Base-by-base conservation (phyloP, 2,797 vertebrate species). In the Scolopax rusticola region DNA sequence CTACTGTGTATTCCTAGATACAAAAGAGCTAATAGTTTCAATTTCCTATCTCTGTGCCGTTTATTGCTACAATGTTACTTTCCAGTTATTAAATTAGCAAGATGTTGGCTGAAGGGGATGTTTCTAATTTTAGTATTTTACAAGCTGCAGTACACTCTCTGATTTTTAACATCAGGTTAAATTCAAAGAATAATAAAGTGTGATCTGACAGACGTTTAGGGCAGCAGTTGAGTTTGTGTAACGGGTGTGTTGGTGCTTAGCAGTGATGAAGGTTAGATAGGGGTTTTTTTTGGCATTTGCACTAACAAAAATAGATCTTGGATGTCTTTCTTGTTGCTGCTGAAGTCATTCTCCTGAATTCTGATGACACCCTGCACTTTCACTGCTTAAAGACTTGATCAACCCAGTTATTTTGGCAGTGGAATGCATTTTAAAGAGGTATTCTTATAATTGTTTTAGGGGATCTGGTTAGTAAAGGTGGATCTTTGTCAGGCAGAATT, bases 171-270 rank as follows among this genome's bases (percentile, higher is more conserved):
- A 15, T 51, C 69, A 33, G 53, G n/a, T 86, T 60, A 40, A 53
- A 45, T 54, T 19, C 40, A 1, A 57, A 63, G 67, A 36, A 4
- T 47, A 6, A 14, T 19, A 3, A 28, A 40, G 36, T 2, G 38
- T 83, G 68, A 17, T 11, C 18, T 59, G n/a, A 2, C 21, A 20
- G n/a, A 3, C 2, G 0, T 41, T 50, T 51, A n/a, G 38, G 69
- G 82, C 38, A 65, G 8, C 19, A n/a, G 27, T 68, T 27, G 23
- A 28, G 27, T 24, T 64, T n/a, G 33, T 0, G 1, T 41, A 36
- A n/a, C 43, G 25, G 38, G 32, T 8, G 1, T 1, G 4, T 32
- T 51, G 51, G 28, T 23, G 43, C 74, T 69, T 45, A 2, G 50
- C 4, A 32, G 13, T 38, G 74, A n/a, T 48, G 70, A 71, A 71